A percentile compares a stretch with the other conserved stretches of the same genome.
Evolutionary conservation across 2,113 vertebrate genomes (phyloP).

Genomic region (Muntiacus muntjak): DNA sequence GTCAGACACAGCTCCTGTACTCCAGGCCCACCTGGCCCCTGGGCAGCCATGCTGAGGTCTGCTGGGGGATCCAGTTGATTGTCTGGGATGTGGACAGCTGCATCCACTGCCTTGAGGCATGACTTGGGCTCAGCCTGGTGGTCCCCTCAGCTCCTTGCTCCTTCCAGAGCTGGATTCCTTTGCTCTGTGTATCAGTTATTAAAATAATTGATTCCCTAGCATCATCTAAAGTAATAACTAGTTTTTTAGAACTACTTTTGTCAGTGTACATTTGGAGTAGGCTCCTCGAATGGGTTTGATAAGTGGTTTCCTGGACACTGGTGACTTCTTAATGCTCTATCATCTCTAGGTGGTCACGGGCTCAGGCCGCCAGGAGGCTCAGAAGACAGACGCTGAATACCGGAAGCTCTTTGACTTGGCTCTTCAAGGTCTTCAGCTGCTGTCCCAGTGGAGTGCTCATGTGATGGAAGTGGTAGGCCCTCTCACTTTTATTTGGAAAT

Average conservation of each 20-base stretch:
- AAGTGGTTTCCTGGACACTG: background rate
- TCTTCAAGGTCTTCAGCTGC: slow-evolving; percentile 95
- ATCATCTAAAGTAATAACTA: background rate
- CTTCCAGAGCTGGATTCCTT: background rate
- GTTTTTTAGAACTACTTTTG: background rate
- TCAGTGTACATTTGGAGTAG: background rate
- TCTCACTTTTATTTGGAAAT: background rate
- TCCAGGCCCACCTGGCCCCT: background rate
- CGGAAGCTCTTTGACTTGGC: slow-evolving; percentile 96
- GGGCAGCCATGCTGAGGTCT: background rate
- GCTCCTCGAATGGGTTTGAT: background rate
- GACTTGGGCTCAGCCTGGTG: background rate
- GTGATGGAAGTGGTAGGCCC: slow-evolving; percentile 98
- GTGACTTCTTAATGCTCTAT: background rate
- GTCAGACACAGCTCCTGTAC: background rate
- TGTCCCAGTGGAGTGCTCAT: slow-evolving; percentile 98
- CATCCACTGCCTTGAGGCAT: background rate
- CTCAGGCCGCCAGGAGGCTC: slow-evolving; percentile 94
- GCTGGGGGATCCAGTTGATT: background rate
- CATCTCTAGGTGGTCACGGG: slow-evolving; percentile 93
- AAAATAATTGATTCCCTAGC: background rate
- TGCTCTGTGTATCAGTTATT: background rate
- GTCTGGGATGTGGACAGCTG: background rate
- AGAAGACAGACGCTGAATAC: slow-evolving; percentile 95
- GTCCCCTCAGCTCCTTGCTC: background rate